Percentiles rank a stretch among this genome's conserved stretches.
These are phyloP conservation scores for Drosophila guanche DNA, from an alignment of 1,140 invertebrate genomes.

Conservation along the genomic window DNA sequence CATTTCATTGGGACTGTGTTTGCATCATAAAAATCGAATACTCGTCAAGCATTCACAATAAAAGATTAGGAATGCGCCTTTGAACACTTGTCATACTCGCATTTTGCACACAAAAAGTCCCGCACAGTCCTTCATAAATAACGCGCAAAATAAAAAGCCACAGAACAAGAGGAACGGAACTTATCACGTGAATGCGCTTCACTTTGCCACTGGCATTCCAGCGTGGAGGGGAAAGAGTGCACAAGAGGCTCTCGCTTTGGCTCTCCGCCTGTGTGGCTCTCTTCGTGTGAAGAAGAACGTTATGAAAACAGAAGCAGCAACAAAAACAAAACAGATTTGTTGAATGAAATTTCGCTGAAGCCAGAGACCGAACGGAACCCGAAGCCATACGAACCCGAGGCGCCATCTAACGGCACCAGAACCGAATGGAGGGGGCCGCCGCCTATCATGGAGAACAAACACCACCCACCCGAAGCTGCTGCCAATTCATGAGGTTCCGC, in stretches of 20 bases:
- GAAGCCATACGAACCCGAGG: constrained; percentile 31
- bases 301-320: constrained; percentile 78
- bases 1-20: too few species aligned
- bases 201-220: constrained; percentile 53
- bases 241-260: background rate
- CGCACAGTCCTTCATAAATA: constrained; percentile 56
- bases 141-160: constrained; percentile 27
- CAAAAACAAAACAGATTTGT: constrained; percentile 55
- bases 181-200: constrained; percentile 62
- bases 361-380: constrained; percentile 15
- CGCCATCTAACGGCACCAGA: constrained; percentile 28
- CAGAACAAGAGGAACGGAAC: constrained; percentile 14
- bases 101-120: constrained; percentile 30
- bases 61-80: constrained; percentile 7
- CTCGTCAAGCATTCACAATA: background rate
- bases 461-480: constrained; percentile 52
- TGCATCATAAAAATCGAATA: background rate
- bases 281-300: constrained; percentile 56
- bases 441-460: background rate
- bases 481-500: constrained; percentile 60
- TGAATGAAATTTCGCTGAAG: constrained; percentile 64
- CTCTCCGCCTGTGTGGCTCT: background rate
- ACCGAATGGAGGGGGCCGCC: constrained; percentile 3
- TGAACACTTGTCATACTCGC: constrained; percentile 34
- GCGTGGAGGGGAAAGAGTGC: constrained; percentile 23